A percentile compares a stretch with the other conserved stretches of the same genome.
Conservation (phyloP, 2,113 vertebrate species). For the Catharus bicknelli region DNA sequence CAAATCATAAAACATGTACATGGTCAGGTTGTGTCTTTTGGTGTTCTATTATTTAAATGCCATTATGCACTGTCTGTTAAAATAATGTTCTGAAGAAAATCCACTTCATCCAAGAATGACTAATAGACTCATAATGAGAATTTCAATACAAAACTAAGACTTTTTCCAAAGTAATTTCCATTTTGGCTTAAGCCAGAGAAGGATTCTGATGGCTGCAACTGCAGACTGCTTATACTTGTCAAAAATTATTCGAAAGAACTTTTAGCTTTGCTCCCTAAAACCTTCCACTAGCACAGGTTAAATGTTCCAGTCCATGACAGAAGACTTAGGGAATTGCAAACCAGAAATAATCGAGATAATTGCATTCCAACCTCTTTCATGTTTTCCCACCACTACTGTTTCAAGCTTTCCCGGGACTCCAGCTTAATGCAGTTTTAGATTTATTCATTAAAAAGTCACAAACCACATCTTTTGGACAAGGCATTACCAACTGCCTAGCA, state of each 20-base stretch:
- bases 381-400: slow-evolving; percentile 10
- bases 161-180: neutral
- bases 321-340: neutral
- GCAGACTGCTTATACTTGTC: neutral
- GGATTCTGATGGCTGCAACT: neutral
- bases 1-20: neutral
- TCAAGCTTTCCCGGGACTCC: neutral
- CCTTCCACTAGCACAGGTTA: neutral
- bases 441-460: neutral
- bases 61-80: neutral
- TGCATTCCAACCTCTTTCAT: neutral
- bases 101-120: neutral
- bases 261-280: neutral
- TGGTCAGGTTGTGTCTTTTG: neutral
- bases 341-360: slow-evolving; percentile 20
- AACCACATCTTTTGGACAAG: slow-evolving; percentile 14
- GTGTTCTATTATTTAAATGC: neutral
- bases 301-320: neutral
- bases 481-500: neutral
- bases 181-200: neutral
- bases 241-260: neutral
- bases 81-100: neutral
- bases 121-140: neutral
- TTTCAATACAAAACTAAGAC: neutral
- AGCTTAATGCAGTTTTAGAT: neutral